Percentiles rank a stretch among this genome's conserved stretches.
phyloP scores from a whole-genome alignment of 2,888 invertebrate genomes.

The Cephus spinipes region DNA sequence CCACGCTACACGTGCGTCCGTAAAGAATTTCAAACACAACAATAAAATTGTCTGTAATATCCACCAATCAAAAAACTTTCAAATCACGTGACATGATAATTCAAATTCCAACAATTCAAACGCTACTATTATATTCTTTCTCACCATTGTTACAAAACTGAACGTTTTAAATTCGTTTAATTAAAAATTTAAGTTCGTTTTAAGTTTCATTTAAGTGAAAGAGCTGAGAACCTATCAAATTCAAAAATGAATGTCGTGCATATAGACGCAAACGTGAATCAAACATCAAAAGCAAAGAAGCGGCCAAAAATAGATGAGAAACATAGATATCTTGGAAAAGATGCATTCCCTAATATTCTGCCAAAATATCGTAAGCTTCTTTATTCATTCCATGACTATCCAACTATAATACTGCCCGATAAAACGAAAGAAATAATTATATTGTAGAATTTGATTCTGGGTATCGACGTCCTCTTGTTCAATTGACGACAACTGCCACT shows the following conservation, averaged over 20 bases:
- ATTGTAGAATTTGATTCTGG: background rate
- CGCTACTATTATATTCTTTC: background rate
- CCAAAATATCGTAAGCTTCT: conserved; percentile 43
- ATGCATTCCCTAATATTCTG: conserved; percentile 20
- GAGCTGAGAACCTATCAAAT: background rate
- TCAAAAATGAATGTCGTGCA: conserved; percentile 46
- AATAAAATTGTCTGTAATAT: background rate
- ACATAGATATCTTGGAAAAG: conserved; percentile 18
- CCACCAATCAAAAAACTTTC: background rate
- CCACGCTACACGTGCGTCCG: background rate
- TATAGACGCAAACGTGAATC: conserved; percentile 14
- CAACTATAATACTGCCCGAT: background rate
- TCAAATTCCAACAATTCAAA: background rate
- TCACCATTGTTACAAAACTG: background rate
- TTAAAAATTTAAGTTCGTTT: too few relatives aligned
- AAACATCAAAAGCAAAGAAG: background rate
- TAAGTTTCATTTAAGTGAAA: background rate
- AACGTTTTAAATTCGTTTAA: background rate
- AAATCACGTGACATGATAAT: background rate
- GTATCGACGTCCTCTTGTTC: conserved; percentile 27
- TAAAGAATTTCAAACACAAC: background rate
- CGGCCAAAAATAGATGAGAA: conserved; percentile 16
- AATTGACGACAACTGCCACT: conserved; percentile 18
- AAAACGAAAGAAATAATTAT: conserved; percentile 2
- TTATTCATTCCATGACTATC: background rate